phyloP scores from a whole-genome alignment of 2,888 invertebrate genomes.

The Sympetrum striolatum region DNA sequence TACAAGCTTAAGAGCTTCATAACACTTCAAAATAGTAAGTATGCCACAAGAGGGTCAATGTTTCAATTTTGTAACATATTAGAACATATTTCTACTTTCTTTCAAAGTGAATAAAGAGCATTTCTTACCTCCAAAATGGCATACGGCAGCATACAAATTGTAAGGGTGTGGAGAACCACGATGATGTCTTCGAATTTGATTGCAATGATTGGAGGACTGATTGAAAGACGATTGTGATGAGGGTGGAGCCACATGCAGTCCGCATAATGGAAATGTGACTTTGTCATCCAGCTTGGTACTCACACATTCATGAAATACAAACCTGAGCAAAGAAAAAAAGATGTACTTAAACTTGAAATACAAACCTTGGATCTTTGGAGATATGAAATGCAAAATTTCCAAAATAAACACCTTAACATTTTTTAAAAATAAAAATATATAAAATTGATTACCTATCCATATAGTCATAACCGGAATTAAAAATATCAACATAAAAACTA shows the following conservation, averaged over 20 bases:
- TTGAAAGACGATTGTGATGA: slow-evolving; percentile 53
- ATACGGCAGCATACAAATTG: slow-evolving; percentile 69
- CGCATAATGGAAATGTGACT: slow-evolving; percentile 67
- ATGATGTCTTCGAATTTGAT: slow-evolving; percentile 22
- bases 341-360: not conserved
- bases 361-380: not conserved
- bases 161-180: slow-evolving; percentile 59
- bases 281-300: slow-evolving; percentile 70
- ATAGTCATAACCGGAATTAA: no score
- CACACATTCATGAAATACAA: slow-evolving; percentile 68
- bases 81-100: no score
- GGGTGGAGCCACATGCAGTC: slow-evolving; percentile 63
- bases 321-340: slow-evolving; percentile 58
- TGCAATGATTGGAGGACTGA: slow-evolving; percentile 35
- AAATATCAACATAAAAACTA: no score
- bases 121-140: slow-evolving; percentile 68
- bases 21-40: no score
- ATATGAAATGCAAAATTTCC: not conserved
- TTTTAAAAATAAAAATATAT: not conserved
- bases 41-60: no score
- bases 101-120: not conserved
- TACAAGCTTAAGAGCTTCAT: no score
- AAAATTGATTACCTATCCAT: no score
- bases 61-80: no score
- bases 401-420: not conserved